Evolutionary conservation across 2,888 invertebrate species (phyloP).

Genomic region (Xestia c-nigrum): DNA sequence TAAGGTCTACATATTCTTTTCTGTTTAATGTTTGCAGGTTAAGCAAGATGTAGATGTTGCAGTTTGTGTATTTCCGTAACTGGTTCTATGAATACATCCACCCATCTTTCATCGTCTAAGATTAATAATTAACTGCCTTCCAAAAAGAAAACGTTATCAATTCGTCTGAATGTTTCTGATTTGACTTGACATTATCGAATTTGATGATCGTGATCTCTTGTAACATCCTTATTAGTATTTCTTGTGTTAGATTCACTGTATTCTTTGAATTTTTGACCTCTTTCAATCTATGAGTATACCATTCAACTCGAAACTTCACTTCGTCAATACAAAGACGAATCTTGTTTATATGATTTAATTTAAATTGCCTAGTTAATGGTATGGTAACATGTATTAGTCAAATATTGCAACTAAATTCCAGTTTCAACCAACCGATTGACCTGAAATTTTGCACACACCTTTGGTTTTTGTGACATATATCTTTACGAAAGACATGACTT

Average conservation of each 20-base stretch:
- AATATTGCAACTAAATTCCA: too few species aligned
- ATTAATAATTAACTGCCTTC: background rate
- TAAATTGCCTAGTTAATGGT: background rate
- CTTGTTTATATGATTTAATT: background rate
- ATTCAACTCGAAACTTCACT: background rate
- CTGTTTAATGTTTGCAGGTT: constrained; percentile 30
- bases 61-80: constrained; percentile 37
- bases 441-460: background rate
- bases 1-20: too few species aligned
- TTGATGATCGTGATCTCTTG: background rate
- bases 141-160: too few species aligned
- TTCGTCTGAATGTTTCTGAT: too few species aligned
- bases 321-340: background rate
- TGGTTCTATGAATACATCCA: constrained; percentile 20
- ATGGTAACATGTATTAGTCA: too few species aligned
- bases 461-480: background rate
- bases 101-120: background rate
- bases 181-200: background rate
- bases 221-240: background rate
- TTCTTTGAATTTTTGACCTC: background rate
- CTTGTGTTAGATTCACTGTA: background rate
- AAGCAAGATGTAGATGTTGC: constrained; percentile 6
- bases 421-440: background rate
- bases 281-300: background rate
- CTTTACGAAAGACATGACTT: background rate